Evolutionary conservation across 2,888 invertebrate genomes (phyloP).

Genomic region (Pheosia gnoma): DNA sequence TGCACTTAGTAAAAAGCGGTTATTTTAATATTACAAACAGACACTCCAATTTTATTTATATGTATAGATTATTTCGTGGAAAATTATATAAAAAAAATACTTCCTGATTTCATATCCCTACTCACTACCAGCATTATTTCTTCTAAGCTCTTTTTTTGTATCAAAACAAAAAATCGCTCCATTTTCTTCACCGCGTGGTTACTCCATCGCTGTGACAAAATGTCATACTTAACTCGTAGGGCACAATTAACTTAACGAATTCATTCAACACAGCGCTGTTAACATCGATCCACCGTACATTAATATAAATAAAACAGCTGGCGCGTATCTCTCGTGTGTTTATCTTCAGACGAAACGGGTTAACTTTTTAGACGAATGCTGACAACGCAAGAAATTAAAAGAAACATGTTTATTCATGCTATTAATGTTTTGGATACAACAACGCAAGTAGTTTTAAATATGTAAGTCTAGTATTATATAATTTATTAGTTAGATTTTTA

Average conservation of each 20-base stretch:
- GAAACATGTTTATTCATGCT: background rate
- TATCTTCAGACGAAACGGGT: background rate
- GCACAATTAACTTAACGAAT: conserved; percentile 54
- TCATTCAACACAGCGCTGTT: conserved; percentile 35
- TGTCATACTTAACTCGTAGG: conserved; percentile 57
- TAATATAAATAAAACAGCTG: conserved; percentile 3
- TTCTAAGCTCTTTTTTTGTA: no score
- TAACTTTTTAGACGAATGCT: conserved; percentile 3
- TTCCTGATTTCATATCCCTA: no score
- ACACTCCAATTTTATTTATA: no score
- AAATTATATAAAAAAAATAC: no score
- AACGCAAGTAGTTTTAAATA: conserved; percentile 7
- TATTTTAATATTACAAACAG: no score
- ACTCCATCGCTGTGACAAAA: conserved; percentile 39
- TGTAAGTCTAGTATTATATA: background rate
- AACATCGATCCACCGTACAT: conserved; percentile 5
- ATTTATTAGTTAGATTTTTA: background rate
- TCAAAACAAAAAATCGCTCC: background rate
- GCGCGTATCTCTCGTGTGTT: background rate
- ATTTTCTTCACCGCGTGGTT: conserved; percentile 3
- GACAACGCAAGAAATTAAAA: conserved; percentile 1
- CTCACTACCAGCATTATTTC: no score
- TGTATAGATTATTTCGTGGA: no score
- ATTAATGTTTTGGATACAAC: background rate
- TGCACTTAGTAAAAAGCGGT: no score